These are phyloP conservation scores for Gymnothorax javanicus DNA, from an alignment of 2,797 vertebrate species.

Conservation along the genomic window DNA sequence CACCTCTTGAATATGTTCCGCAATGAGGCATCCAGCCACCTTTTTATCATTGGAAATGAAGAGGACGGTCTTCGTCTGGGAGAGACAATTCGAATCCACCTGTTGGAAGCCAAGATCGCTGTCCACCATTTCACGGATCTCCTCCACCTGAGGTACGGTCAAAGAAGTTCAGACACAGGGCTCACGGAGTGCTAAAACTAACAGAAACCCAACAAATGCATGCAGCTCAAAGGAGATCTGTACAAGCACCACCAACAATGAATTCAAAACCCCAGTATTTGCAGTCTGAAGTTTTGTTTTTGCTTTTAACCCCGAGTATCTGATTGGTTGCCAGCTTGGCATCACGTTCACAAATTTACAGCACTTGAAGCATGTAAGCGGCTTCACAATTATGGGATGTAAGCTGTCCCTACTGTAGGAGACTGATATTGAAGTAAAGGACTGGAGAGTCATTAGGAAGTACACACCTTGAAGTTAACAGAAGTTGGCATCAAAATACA, in stretches of 20 bases:
- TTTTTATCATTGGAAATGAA: slow-evolving; percentile 98
- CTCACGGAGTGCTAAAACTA: neutral
- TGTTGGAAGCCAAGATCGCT: slow-evolving; percentile 98
- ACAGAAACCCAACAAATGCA: neutral
- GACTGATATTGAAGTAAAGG: too few relatives aligned
- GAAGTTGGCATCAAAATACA: too few relatives aligned
- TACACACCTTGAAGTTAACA: too few relatives aligned
- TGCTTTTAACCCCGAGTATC: too few relatives aligned
- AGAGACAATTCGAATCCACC: slow-evolving; percentile 90
- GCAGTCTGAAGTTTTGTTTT: too few relatives aligned
- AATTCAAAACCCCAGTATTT: neutral
- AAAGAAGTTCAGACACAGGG: neutral
- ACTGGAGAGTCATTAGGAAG: too few relatives aligned
- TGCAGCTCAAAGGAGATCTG: neutral
- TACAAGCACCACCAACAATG: neutral
- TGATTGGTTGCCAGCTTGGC: too few relatives aligned
- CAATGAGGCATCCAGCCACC: slow-evolving; percentile 94
- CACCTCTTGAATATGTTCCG: slow-evolving; percentile 98
- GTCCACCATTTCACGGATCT: slow-evolving; percentile 99
- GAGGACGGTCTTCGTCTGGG: slow-evolving; percentile 95
- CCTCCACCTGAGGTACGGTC: slow-evolving; percentile 82
- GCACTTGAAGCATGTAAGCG: too few relatives aligned
- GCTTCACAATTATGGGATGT: too few relatives aligned
- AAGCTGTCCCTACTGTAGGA: too few relatives aligned
- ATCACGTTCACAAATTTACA: too few relatives aligned